Conservation (phyloP, 2,888 invertebrate genomes). For the Sisyra terminalis region DNA sequence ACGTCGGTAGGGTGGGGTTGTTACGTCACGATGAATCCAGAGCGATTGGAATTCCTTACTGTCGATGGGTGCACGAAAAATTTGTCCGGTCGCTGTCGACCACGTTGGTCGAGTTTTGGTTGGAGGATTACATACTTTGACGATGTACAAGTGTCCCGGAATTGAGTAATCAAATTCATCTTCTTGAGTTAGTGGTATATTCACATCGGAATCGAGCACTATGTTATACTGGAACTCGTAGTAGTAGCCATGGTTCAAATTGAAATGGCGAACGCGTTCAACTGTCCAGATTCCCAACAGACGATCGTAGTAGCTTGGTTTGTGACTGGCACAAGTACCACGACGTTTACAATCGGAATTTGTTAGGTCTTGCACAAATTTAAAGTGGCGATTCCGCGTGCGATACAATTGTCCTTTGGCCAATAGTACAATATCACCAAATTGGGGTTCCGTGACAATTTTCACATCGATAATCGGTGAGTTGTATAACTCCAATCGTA, state of each 20-base stretch:
- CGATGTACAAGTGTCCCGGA: constrained; percentile 45
- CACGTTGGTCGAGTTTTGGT: not conserved
- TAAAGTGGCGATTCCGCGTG: constrained; percentile 29
- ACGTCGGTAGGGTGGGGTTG: not conserved
- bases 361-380: constrained; percentile 31
- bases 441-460: constrained; percentile 28
- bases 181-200: constrained; percentile 19
- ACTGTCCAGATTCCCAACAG: constrained; percentile 52
- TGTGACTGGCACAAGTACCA: constrained; percentile 15
- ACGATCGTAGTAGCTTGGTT: constrained; percentile 18
- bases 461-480: constrained; percentile 16
- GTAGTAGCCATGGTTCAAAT: constrained; percentile 30
- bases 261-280: constrained; percentile 47
- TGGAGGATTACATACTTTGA: constrained; percentile 21
- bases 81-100: not conserved
- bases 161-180: constrained; percentile 30
- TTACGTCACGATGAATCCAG: not conserved
- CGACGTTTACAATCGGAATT: constrained; percentile 31
- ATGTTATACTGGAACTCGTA: constrained; percentile 54
- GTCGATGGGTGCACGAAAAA: not conserved
- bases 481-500: constrained; percentile 19
- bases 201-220: constrained; percentile 20
- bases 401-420: constrained; percentile 45
- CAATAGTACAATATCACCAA: constrained; percentile 46
- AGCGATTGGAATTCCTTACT: not conserved